Percentiles rank a stretch among this genome's conserved stretches.
phyloP scores from a whole-genome alignment of 53 echinoderm and acorn worm genomes.

The Mesocentrotus franciscanus region DNA sequence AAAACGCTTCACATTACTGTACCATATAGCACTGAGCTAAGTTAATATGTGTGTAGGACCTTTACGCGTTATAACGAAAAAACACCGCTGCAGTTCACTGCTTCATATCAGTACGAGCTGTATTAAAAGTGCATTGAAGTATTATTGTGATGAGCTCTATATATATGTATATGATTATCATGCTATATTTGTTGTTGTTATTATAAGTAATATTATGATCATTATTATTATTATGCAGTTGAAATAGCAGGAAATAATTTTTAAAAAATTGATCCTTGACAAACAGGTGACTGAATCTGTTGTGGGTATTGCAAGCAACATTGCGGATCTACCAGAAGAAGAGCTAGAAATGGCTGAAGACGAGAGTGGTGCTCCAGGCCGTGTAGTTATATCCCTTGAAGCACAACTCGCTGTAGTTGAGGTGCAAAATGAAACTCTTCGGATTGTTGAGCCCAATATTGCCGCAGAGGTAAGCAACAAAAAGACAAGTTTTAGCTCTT shows the following conservation, averaged over 20 bases:
- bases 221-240: too few relatives aligned
- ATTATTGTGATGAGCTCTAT: background rate
- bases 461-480: constrained; percentile 32
- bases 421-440: background rate
- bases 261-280: background rate
- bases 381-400: background rate
- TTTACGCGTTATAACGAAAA: background rate
- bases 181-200: background rate
- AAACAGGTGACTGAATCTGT: constrained; percentile 24
- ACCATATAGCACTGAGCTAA: too few relatives aligned
- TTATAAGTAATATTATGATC: background rate
- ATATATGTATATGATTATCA: background rate
- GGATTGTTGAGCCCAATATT: constrained; percentile 3
- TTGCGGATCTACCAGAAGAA: background rate
- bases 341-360: background rate
- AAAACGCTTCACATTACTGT: too few relatives aligned
- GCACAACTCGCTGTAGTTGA: background rate
- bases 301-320: constrained; percentile 16
- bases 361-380: background rate
- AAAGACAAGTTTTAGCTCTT: too few relatives aligned
- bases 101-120: too few relatives aligned
- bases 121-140: background rate
- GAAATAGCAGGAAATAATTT: background rate
- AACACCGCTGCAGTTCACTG: background rate
- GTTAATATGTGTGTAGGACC: too few relatives aligned